Conservation (phyloP, 35 echinoderm and acorn worm genomes). For the Holothuria glaberrima region DNA sequence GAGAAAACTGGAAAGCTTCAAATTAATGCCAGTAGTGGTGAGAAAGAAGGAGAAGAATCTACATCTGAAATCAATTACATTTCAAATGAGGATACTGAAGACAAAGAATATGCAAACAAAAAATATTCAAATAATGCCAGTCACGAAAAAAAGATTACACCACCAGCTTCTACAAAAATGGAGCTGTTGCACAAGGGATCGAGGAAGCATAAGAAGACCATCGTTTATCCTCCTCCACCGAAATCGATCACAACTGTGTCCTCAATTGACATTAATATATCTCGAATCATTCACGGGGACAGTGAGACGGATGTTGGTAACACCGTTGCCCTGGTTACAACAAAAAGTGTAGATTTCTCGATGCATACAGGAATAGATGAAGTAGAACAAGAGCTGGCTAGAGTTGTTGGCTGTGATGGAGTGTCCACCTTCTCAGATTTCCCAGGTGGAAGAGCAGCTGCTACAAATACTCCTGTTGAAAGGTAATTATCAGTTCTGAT, state of each 20-base stretch:
- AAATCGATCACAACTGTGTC: conserved; percentile 18
- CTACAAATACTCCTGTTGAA: conserved; percentile 54
- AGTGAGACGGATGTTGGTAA: neutral
- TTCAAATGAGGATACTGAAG: no score
- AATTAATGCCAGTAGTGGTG: no score
- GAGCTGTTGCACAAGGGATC: neutral
- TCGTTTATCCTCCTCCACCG: neutral
- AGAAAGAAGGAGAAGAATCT: no score
- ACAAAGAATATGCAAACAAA: neutral
- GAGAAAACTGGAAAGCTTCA: no score
- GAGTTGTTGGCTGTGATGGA: conserved; percentile 31
- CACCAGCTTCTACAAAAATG: neutral
- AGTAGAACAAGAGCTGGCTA: conserved; percentile 28
- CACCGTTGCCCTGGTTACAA: conserved; percentile 37
- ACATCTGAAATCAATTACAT: no score
- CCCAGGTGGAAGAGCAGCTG: conserved; percentile 43
- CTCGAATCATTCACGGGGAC: conserved; percentile 21
- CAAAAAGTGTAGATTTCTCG: conserved; percentile 51
- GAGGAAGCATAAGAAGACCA: neutral
- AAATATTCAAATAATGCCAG: neutral
- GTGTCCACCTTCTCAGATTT: conserved; percentile 30
- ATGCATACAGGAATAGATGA: neutral
- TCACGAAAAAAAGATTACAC: neutral
- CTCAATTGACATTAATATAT: conserved; percentile 40
- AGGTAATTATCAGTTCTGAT: conserved; percentile 19